Base-by-base conservation (phyloP, 2,888 invertebrate genomes). In the Galerucella pusilla region DNA sequence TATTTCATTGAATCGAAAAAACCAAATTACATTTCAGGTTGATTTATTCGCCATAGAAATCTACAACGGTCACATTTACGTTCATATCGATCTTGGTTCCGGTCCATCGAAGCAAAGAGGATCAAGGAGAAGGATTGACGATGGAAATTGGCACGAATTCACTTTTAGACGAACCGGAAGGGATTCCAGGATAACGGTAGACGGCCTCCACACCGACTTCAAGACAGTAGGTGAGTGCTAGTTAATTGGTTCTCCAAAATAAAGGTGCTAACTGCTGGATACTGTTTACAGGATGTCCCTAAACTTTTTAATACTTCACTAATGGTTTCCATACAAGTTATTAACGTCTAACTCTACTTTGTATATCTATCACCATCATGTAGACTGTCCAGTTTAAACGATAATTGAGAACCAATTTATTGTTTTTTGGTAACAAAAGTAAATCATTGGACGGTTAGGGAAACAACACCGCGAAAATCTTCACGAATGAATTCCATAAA, bases 1-100 rank as follows among this genome's bases (percentile, higher is more conserved):
- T 69, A 11, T 12, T 25, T 25, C 12, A 61, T 11, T n/a, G 10
- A 14, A 9, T 46, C 28, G 11, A 12, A 65, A 52, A n/a, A n/a
- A 52, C 6, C 1, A 67, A 11, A 25, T 54, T 25, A 7, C 9
- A 49, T 80, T 80, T 57, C 89, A 96, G 94, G 92, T 94, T 68
- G 97, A 98, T 87, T 92, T 97, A 70, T 96, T 99, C 85, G 97
- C 97, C 2, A 93, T 99, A 81, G 99, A 99, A 88, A 91, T 99
- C 81, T 91, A 98, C 79, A 96, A 96, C 81, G 97, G 98, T 0
- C 96, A 97, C 86, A 93, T 99, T 78, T 97, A 96, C 88, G 92
- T 98, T 28, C 95, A 98, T 83, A 89, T 97, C 83, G 97, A 98
- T 85, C 90, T 98, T 65, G 98, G 98, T 0, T 96, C 97, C 3